These are phyloP conservation scores for Odobenus rosmarus DNA, from an alignment of 2,113 vertebrate genomes.

Conservation along the genomic window DNA sequence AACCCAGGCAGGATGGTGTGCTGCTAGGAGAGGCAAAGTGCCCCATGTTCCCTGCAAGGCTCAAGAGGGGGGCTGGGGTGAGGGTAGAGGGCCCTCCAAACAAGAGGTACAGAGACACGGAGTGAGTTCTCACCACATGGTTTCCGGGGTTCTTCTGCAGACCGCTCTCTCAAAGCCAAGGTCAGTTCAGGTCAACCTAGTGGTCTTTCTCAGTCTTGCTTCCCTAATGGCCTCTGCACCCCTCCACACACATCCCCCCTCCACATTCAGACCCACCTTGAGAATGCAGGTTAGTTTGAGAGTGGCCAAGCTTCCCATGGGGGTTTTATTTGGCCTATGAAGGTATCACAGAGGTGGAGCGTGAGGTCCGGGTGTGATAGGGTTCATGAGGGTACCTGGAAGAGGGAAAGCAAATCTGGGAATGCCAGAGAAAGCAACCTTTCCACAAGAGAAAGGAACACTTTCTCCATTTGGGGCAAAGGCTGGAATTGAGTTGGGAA, in stretches of 20 bases:
- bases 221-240: not conserved
- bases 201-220: not conserved
- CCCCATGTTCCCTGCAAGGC: slow-evolving; percentile 45
- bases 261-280: not conserved
- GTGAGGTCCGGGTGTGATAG: not conserved
- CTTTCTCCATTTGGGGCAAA: not conserved
- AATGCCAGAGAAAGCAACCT: not conserved
- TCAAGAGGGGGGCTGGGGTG: not conserved
- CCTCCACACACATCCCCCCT: not conserved
- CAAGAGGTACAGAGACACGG: not conserved
- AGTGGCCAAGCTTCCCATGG: not conserved
- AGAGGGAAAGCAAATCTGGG: slow-evolving; percentile 6
- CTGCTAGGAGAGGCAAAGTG: slow-evolving; percentile 44
- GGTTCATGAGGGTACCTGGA: not conserved
- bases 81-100: not conserved
- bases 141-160: not conserved
- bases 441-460: not conserved
- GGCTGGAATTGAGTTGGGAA: not conserved
- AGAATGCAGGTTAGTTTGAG: not conserved
- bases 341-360: not conserved
- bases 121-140: not conserved
- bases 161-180: slow-evolving; percentile 6
- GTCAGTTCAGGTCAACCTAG: not conserved
- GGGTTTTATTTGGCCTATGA: not conserved
- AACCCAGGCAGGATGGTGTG: slow-evolving; percentile 82